A percentile compares a stretch with the other conserved stretches of the same genome.
These are phyloP conservation scores for Lacanobia oleracea DNA, from an alignment of 2,888 invertebrate genomes.

Conservation along the genomic window DNA sequence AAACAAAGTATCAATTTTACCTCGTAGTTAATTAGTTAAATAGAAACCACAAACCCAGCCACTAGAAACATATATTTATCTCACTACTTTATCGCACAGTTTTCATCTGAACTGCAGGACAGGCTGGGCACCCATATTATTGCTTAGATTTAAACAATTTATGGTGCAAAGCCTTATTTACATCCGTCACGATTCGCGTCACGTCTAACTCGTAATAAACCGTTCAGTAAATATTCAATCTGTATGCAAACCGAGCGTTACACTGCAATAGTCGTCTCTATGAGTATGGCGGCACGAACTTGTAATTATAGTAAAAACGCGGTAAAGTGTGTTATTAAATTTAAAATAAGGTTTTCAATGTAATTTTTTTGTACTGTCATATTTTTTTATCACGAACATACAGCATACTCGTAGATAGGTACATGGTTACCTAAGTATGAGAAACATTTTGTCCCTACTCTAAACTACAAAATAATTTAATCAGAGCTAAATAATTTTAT, in stretches of 20 bases:
- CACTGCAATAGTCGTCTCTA: constrained; percentile 44
- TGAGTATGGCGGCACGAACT: constrained; percentile 22
- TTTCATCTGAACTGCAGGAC: neutral
- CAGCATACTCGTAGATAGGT: too few species aligned
- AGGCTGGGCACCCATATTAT: neutral
- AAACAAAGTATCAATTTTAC: too few species aligned
- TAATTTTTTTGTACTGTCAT: neutral
- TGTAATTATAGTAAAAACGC: constrained; percentile 40
- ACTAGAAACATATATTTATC: neutral
- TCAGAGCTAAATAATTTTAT: too few species aligned
- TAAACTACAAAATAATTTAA: neutral
- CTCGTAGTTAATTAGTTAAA: too few species aligned
- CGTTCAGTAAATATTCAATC: constrained; percentile 60
- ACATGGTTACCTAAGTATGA: too few species aligned
- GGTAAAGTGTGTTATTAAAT: constrained; percentile 33
- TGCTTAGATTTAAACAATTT: constrained; percentile 21
- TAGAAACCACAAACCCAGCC: neutral
- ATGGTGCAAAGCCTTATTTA: constrained; percentile 34
- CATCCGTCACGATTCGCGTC: constrained; percentile 40
- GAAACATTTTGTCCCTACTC: neutral
- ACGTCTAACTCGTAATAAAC: constrained; percentile 53
- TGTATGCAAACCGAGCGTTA: constrained; percentile 56
- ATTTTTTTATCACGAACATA: too few species aligned
- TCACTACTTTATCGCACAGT: neutral
- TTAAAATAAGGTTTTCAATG: constrained; percentile 16